Conservation (phyloP, 2,888 invertebrate genomes). For the Siphlonurus alternatus region DNA sequence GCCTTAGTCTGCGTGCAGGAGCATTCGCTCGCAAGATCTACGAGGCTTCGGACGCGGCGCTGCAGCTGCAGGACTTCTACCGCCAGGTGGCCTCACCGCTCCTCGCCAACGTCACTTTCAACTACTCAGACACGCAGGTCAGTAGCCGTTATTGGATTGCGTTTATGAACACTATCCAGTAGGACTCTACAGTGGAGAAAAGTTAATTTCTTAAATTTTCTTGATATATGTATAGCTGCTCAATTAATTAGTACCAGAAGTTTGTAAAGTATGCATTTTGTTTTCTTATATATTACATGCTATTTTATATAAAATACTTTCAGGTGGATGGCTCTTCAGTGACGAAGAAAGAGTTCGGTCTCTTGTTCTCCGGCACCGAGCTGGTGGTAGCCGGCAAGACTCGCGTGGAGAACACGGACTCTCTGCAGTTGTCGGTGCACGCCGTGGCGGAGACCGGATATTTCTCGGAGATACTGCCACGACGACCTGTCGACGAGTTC, state of each 20-base stretch:
- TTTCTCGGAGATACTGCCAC: background rate
- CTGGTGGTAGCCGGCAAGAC: constrained; percentile 39
- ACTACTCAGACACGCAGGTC: constrained; percentile 29
- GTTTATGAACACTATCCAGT: no score
- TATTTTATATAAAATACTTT: no score
- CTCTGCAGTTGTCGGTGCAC: background rate
- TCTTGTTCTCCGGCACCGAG: constrained; percentile 43
- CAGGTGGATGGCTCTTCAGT: constrained; percentile 31
- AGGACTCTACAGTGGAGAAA: no score
- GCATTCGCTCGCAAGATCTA: constrained; percentile 55
- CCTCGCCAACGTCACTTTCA: constrained; percentile 43
- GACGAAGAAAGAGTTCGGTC: constrained; percentile 37
- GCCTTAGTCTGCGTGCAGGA: constrained; percentile 42
- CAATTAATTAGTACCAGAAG: no score
- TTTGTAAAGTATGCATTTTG: no score
- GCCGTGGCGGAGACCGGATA: background rate
- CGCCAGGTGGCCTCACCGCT: constrained; percentile 50
- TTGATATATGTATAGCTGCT: no score
- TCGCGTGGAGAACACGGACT: background rate
- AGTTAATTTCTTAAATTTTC: no score
- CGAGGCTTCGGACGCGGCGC: constrained; percentile 48
- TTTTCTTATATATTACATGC: no score
- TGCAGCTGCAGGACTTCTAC: constrained; percentile 49
- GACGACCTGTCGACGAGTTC: background rate
- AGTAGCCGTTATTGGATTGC: no score